Evolutionary conservation across 2,888 invertebrate species (phyloP).

Genomic region (Lithophane leautieri): DNA sequence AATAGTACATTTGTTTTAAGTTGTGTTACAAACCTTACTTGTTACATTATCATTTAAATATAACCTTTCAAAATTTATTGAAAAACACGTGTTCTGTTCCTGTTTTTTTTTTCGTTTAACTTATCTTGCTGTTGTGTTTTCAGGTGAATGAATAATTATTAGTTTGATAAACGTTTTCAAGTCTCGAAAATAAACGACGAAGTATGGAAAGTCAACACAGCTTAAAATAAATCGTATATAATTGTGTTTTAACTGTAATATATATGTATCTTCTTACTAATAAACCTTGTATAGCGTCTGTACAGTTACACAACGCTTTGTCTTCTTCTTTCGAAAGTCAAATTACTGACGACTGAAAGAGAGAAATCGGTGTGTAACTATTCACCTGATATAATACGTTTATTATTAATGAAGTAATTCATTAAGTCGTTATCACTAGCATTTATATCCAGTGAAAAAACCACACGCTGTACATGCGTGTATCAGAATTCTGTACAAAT

Average conservation of each 20-base stretch:
- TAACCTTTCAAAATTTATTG: constrained; percentile 19
- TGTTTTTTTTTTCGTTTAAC: background rate
- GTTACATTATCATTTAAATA: constrained; percentile 29
- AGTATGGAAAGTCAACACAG: background rate
- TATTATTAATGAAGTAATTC: too few species aligned
- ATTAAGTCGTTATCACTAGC: too few species aligned
- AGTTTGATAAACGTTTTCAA: background rate
- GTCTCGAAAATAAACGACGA: background rate
- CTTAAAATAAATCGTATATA: constrained; percentile 9
- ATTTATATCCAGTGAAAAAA: background rate
- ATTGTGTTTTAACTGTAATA: too few species aligned
- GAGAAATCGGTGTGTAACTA: too few species aligned
- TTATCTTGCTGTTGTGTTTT: constrained; percentile 5
- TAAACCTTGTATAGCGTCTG: too few species aligned
- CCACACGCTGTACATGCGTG: constrained; percentile 75
- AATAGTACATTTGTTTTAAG: constrained; percentile 45
- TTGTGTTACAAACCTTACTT: constrained; percentile 35
- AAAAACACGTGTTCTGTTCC: constrained; percentile 19
- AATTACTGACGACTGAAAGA: too few species aligned
- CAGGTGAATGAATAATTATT: constrained; percentile 1
- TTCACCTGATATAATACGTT: too few species aligned
- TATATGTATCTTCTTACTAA: too few species aligned
- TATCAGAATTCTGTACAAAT: constrained; percentile 78
- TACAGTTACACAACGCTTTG: too few species aligned
- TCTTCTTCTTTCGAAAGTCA: too few species aligned